phyloP scores from a whole-genome alignment of 37 sponge, comb jelly and placozoan genomes.

The Aplysina aerophoba region DNA sequence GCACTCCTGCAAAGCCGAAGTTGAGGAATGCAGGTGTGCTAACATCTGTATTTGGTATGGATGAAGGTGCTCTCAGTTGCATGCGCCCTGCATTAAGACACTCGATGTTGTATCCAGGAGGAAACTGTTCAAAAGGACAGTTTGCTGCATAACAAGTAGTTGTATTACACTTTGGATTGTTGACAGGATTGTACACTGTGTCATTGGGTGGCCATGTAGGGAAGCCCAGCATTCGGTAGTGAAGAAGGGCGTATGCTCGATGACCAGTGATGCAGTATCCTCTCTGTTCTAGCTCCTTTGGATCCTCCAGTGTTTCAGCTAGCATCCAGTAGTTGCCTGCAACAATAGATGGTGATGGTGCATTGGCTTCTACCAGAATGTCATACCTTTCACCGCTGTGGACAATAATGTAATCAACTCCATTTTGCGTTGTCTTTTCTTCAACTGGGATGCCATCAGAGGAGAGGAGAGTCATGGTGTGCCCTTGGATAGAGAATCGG shows the following conservation, averaged over 20 bases:
- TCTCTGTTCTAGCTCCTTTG: neutral
- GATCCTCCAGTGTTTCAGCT: conserved; percentile 16
- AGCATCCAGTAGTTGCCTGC: conserved; percentile 2
- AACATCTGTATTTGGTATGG: neutral
- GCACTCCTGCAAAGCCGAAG: conserved; percentile 75
- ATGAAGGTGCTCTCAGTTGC: conserved; percentile 4
- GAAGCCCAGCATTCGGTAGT: neutral
- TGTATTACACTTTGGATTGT: conserved; percentile 11
- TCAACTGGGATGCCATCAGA: neutral
- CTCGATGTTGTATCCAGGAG: conserved; percentile 16
- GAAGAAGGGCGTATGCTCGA: neutral
- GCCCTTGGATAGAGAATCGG: conserved; percentile 36
- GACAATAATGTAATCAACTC: conserved; percentile 17
- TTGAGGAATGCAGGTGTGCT: conserved; percentile 58
- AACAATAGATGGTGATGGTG: neutral
- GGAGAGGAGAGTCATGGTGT: conserved; percentile 35
- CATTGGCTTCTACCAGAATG: neutral
- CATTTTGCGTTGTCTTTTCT: neutral
- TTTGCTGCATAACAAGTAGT: conserved; percentile 48
- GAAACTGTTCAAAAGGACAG: conserved; percentile 61
- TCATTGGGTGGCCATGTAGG: neutral
- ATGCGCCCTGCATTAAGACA: conserved; percentile 55
- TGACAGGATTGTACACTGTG: neutral
- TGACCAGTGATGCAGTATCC: neutral
- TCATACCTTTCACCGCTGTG: conserved; percentile 30